Conservation (phyloP, 2,888 invertebrate species). For the Ochropleura plecta region DNA sequence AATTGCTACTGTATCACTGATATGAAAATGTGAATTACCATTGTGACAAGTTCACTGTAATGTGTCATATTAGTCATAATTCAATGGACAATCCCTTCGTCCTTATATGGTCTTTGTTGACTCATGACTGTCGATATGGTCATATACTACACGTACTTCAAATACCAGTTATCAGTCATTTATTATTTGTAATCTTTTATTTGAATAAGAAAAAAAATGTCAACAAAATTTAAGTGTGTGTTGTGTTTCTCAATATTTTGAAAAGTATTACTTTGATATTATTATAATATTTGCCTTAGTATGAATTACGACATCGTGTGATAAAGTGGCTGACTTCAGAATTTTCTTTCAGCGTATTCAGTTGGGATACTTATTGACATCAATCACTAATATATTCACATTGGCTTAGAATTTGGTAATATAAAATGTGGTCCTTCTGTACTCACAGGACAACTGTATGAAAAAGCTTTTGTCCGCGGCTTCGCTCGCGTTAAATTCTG, state of each 20-base stretch:
- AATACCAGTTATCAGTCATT: constrained; percentile 23
- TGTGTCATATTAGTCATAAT: constrained; percentile 44
- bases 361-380: neutral
- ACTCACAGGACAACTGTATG: neutral
- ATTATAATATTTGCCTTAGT: constrained; percentile 1
- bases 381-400: neutral
- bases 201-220: constrained; percentile 23
- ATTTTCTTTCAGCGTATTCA: neutral
- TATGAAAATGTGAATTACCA: constrained; percentile 22
- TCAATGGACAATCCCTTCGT: constrained; percentile 45
- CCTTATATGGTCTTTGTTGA: constrained; percentile 39
- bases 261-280: neutral
- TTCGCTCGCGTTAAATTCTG: too few relatives aligned
- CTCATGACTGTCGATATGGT: constrained; percentile 28
- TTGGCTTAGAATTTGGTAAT: neutral
- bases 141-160: neutral
- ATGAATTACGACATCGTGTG: neutral
- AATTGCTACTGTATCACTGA: constrained; percentile 14
- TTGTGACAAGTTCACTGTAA: constrained; percentile 34
- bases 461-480: too few relatives aligned
- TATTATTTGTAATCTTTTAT: constrained; percentile 27
- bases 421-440: constrained; percentile 1
- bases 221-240: neutral
- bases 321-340: neutral
- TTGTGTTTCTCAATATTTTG: constrained; percentile 9